Evolutionary conservation across 2,888 invertebrate species (phyloP).

Genomic region (Ochropacha duplaris): DNA sequence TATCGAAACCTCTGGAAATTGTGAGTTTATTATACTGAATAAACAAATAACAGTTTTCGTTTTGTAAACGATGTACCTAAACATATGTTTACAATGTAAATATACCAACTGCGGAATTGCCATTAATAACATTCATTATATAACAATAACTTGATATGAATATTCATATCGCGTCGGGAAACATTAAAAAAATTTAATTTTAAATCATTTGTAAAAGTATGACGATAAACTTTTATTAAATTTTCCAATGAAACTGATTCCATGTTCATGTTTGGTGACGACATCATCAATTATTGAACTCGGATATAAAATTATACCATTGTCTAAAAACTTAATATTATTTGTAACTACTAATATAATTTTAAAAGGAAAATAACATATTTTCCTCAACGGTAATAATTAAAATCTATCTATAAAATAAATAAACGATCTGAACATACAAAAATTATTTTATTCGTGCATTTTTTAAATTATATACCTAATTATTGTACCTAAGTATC

Average conservation of each 20-base stretch:
- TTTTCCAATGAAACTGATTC: neutral
- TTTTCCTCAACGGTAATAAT: neutral
- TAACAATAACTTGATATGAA: neutral
- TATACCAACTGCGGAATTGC: neutral
- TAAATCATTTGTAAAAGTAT: neutral
- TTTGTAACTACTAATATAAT: neutral
- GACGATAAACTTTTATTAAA: neutral
- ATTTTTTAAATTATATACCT: too few species aligned
- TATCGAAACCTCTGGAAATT: conserved; percentile 16
- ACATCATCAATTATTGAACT: too few species aligned
- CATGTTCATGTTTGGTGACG: too few species aligned
- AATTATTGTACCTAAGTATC: too few species aligned
- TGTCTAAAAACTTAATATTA: too few species aligned
- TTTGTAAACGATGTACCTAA: neutral
- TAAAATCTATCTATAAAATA: too few species aligned
- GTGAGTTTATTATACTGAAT: neutral
- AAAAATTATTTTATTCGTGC: too few species aligned
- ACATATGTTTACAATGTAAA: neutral
- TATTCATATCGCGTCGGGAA: neutral
- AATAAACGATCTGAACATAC: too few species aligned
- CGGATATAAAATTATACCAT: too few species aligned
- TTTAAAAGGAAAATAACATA: neutral
- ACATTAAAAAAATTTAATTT: neutral
- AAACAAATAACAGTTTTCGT: neutral
- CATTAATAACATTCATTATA: neutral